Percentiles rank a stretch among this genome's conserved stretches.
Conservation (phyloP, 2,113 vertebrate species). For the Rafetus swinhoei region DNA sequence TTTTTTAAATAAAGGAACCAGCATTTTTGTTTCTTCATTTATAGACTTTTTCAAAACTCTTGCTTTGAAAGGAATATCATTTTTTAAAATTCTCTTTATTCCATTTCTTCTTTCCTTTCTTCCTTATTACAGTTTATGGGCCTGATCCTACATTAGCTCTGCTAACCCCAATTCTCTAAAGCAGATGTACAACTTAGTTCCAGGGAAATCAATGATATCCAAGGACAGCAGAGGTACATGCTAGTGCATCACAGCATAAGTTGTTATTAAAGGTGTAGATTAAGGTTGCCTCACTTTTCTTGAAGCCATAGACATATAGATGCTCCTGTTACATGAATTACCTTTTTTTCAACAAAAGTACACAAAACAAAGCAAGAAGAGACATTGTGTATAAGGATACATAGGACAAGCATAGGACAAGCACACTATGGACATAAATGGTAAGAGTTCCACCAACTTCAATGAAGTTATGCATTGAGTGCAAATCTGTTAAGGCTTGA, state of each 20-base stretch:
- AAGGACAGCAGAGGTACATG: background rate
- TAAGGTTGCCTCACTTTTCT: background rate
- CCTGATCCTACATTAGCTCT: background rate
- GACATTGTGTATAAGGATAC: background rate
- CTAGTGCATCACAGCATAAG: background rate
- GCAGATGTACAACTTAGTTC: background rate
- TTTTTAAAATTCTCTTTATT: background rate
- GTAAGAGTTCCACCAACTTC: background rate
- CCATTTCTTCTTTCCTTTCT: background rate
- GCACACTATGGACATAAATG: background rate
- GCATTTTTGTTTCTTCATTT: background rate
- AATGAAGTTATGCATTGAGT: background rate
- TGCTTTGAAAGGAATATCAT: background rate
- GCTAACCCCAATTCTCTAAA: background rate
- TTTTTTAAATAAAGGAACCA: background rate
- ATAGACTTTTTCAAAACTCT: background rate
- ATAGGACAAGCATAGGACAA: background rate
- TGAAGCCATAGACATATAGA: background rate
- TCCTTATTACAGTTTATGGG: background rate
- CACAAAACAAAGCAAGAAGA: background rate
- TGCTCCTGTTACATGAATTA: background rate
- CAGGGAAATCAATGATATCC: background rate
- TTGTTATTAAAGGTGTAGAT: background rate
- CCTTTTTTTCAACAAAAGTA: background rate
- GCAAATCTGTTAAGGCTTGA: slow-evolving; percentile 10